A percentile compares a stretch with the other conserved stretches of the same genome.
phyloP scores from a whole-genome alignment of 2,888 invertebrate genomes.

The Formica aserva region DNA sequence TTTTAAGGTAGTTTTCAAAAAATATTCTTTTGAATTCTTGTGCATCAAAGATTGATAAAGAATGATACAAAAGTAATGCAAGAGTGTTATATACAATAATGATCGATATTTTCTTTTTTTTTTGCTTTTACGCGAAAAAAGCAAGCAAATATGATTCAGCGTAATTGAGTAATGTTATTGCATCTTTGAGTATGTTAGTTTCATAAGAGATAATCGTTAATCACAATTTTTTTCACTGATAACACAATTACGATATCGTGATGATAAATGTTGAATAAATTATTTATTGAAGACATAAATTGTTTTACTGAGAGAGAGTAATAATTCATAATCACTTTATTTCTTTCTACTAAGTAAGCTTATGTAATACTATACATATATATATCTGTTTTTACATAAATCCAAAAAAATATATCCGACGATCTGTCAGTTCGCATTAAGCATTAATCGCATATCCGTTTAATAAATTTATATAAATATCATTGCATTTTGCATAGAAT shows the following conservation, averaged over 20 bases:
- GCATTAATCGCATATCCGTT: background rate
- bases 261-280: conserved; percentile 23
- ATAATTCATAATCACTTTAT: background rate
- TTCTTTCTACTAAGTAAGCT: background rate
- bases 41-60: background rate
- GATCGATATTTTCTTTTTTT: background rate
- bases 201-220: conserved; percentile 33
- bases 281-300: background rate
- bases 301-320: background rate
- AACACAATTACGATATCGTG: background rate
- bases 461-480: background rate
- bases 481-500: background rate
- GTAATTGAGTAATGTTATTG: background rate
- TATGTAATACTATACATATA: background rate
- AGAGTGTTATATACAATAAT: background rate
- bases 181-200: conserved; percentile 16
- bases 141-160: background rate
- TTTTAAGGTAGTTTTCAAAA: background rate
- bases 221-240: conserved; percentile 13
- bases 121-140: background rate
- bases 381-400: background rate
- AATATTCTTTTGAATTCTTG: background rate
- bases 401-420: background rate
- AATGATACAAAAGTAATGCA: background rate
- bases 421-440: background rate